Conservation (phyloP, 2,888 invertebrate species). For the Panopea generosa region DNA sequence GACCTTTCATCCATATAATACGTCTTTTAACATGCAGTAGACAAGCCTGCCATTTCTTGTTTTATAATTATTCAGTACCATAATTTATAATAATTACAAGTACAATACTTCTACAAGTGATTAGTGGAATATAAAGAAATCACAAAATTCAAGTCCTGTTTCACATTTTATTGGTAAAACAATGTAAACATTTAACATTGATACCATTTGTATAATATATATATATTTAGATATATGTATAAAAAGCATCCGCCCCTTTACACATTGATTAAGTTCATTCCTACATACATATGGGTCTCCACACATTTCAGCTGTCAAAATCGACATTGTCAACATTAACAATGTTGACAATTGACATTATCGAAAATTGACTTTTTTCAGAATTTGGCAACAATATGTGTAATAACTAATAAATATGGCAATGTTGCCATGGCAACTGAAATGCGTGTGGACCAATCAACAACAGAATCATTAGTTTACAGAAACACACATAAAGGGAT, state of each 20-base stretch:
- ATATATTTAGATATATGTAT: conserved; percentile 56
- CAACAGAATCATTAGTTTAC: conserved; percentile 3
- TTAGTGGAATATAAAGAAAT: not conserved
- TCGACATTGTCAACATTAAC: not conserved
- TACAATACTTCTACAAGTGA: no score
- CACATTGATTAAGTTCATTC: conserved; percentile 10
- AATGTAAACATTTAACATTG: conserved; percentile 55
- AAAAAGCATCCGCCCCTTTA: conserved; percentile 59
- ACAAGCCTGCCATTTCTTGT: no score
- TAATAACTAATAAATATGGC: no score
- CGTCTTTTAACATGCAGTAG: no score
- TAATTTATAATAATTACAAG: no score
- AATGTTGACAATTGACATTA: not conserved
- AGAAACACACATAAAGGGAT: no score
- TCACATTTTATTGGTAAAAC: conserved; percentile 63
- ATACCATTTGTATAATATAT: conserved; percentile 44
- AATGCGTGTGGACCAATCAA: conserved; percentile 6
- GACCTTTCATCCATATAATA: no score
- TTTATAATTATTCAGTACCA: no score
- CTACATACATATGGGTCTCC: conserved; percentile 8
- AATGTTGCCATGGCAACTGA: not conserved
- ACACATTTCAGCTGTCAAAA: conserved; percentile 5
- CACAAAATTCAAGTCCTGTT: conserved; percentile 18
- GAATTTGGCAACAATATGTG: no score
- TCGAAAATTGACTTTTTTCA: no score